Conservation (phyloP, 1,140 invertebrate genomes). For the Ericerus pela region DNA sequence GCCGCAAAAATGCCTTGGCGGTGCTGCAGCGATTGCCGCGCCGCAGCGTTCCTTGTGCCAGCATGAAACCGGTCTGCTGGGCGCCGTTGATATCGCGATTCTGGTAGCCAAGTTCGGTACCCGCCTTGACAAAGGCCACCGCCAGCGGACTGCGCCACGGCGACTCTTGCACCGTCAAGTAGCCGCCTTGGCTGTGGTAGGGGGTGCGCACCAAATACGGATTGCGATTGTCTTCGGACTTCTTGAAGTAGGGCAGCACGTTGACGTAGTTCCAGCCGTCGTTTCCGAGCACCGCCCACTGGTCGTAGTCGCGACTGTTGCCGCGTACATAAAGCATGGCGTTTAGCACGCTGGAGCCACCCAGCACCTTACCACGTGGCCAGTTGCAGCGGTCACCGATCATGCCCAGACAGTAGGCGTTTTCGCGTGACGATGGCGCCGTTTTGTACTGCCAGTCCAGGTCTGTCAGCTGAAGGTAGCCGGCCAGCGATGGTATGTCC, state of each 20-base stretch:
- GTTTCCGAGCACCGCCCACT: conserved; percentile 76
- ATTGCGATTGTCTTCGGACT: conserved; percentile 75
- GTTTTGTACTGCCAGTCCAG: conserved; percentile 90
- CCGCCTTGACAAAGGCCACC: conserved; percentile 64
- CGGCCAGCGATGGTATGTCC: conserved; percentile 56
- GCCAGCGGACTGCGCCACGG: conserved; percentile 65
- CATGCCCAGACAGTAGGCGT: conserved; percentile 67
- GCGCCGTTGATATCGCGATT: conserved; percentile 67
- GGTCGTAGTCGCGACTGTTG: conserved; percentile 77
- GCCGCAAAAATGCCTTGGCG: conserved; percentile 71
- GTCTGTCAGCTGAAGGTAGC: conserved; percentile 59
- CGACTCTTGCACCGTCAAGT: conserved; percentile 67
- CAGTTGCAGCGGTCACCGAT: conserved; percentile 68
- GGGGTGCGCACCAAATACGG: conserved; percentile 54
- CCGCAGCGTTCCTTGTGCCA: conserved; percentile 68
- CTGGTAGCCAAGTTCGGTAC: conserved; percentile 56
- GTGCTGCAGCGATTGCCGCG: conserved; percentile 76
- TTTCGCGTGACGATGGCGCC: conserved; percentile 44
- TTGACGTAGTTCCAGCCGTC: conserved; percentile 77
- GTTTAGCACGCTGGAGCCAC: conserved; percentile 88
- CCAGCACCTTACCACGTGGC: conserved; percentile 74
- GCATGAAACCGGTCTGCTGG: conserved; percentile 69
- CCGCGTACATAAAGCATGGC: conserved; percentile 92
- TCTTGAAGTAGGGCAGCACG: conserved; percentile 74
- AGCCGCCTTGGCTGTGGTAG: conserved; percentile 63